These are phyloP conservation scores for Elephantulus edwardii DNA, from an alignment of 2,113 vertebrate genomes.

Conservation along the genomic window DNA sequence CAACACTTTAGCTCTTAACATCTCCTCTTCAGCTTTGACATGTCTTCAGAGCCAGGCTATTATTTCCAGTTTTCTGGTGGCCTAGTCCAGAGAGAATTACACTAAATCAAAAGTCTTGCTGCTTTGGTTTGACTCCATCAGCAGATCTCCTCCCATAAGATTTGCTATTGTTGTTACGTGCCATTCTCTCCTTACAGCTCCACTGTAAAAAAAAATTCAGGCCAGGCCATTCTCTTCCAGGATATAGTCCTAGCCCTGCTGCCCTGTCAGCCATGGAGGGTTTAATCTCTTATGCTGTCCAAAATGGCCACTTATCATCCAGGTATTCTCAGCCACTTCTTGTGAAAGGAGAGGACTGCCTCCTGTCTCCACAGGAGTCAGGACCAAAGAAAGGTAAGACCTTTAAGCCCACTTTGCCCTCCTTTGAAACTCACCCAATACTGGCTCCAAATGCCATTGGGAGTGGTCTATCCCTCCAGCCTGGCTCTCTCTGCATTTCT, in stretches of 20 bases:
- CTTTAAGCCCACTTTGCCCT: background rate
- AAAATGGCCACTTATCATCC: conserved; percentile 50
- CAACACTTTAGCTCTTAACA: background rate
- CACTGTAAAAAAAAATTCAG: background rate
- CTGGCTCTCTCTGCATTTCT: background rate
- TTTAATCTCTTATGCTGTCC: conserved; percentile 52
- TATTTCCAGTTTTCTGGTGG: background rate
- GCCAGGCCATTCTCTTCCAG: conserved; percentile 36
- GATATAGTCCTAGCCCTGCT: conserved; percentile 49
- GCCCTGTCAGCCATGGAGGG: conserved; percentile 56
- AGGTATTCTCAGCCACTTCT: conserved; percentile 63
- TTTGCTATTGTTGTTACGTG: no score
- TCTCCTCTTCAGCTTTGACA: background rate
- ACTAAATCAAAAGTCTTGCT: no score
- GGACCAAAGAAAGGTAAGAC: conserved; percentile 55
- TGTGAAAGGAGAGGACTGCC: conserved; percentile 56
- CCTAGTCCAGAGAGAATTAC: no score
- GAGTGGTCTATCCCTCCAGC: background rate
- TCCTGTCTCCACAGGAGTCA: background rate
- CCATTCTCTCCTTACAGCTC: accelerated
- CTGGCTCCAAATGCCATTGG: background rate
- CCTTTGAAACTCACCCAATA: background rate
- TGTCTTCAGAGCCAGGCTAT: background rate
- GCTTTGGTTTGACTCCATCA: no score
- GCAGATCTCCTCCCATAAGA: no score